Conservation (phyloP, 2,888 invertebrate species). For the Muscina levida region DNA sequence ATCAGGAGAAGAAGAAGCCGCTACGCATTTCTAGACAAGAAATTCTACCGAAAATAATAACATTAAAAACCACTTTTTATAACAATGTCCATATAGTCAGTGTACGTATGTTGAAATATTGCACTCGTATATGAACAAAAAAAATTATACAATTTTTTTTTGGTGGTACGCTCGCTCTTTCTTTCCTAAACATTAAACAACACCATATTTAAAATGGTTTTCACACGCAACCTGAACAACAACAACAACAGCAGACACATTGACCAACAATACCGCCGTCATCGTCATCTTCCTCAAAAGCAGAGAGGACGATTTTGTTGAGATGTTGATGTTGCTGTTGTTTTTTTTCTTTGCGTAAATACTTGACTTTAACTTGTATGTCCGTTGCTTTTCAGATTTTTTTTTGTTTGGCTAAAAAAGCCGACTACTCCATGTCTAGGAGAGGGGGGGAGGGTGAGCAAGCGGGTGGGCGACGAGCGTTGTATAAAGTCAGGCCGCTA, state of each 20-base stretch:
- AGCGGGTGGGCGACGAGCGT: no score
- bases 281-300: constrained; percentile 42
- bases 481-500: not conserved
- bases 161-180: not conserved
- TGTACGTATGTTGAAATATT: constrained; percentile 15
- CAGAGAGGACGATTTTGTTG: constrained; percentile 15
- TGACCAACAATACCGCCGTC: constrained; percentile 39
- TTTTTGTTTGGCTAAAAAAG: constrained; percentile 60
- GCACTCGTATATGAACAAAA: constrained; percentile 5
- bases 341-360: constrained; percentile 40
- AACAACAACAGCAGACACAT: constrained; percentile 33
- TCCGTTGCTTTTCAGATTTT: no score
- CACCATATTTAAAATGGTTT: constrained; percentile 68
- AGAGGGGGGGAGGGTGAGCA: no score
- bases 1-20: not conserved
- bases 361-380: constrained; percentile 64
- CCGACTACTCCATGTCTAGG: not conserved
- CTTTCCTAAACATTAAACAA: constrained; percentile 56
- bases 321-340: not conserved
- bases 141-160: constrained; percentile 41
- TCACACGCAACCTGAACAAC: constrained; percentile 66
- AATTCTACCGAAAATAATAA: constrained; percentile 61
- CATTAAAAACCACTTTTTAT: constrained; percentile 66
- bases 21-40: constrained; percentile 53
- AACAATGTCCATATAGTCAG: constrained; percentile 59